Evolutionary conservation across 92 coral and sea anemone genomes (phyloP).

Genomic region (Blastomussa wellsi): DNA sequence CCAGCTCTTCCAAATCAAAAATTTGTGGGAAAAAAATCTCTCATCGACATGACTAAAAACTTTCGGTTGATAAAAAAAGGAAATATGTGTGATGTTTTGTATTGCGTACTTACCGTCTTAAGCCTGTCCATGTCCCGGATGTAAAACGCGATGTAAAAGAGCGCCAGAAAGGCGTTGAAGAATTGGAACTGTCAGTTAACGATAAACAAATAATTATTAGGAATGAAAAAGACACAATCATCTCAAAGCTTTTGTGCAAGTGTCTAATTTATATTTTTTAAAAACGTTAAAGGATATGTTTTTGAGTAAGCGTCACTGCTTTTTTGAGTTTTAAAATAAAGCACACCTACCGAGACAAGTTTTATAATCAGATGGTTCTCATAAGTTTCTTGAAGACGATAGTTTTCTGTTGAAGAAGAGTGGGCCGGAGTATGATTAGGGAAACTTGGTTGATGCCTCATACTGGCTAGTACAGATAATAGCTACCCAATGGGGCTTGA

Average conservation of each 20-base stretch:
- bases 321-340: background rate
- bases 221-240: background rate
- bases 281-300: background rate
- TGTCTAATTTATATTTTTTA: background rate
- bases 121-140: slow-evolving; percentile 89
- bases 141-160: slow-evolving; percentile 96
- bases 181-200: slow-evolving; percentile 82
- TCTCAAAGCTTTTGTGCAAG: background rate
- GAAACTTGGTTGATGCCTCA: background rate
- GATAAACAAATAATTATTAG: background rate
- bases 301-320: background rate
- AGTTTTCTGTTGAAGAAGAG: slow-evolving; percentile 71
- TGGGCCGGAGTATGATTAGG: background rate
- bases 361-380: slow-evolving; percentile 97
- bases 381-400: slow-evolving; percentile 93
- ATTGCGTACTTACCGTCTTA: slow-evolving; percentile 66
- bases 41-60: background rate
- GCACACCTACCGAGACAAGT: slow-evolving; percentile 86
- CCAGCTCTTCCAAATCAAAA: too few relatives aligned
- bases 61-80: background rate
- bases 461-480: too few relatives aligned
- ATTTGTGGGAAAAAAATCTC: background rate
- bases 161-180: slow-evolving; percentile 88
- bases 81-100: background rate
- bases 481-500: too few relatives aligned